Base-by-base conservation (phyloP, 1,140 invertebrate species). In the Heliothis virescens region DNA sequence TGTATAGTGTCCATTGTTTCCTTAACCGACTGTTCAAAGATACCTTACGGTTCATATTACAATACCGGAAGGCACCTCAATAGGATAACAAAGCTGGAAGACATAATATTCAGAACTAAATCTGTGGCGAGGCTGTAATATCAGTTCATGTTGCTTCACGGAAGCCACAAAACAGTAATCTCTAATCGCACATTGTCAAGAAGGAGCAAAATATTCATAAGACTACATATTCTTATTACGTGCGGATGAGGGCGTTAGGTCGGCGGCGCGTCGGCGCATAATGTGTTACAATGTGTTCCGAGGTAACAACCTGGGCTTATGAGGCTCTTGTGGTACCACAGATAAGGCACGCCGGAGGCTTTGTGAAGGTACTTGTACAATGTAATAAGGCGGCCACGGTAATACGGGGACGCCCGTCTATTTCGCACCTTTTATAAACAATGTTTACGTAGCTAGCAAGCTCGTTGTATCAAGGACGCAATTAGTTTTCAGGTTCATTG, bases 281-380 rank as follows among this genome's bases (percentile, higher is more conserved):
- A 92, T 91, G 89, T 92, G 88, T 83, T 91, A 90, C 89, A 92
- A 93, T 92, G 88, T 92, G 89, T 93, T 92, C 85, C 80, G 83
- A 90, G 91, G 92, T 92, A 92, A 92, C 91, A 90, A 92, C 85
- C 83, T 89, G 84, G 82, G 89, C 87, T 91, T 92, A 93, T 90
- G 87, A 90, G 86, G 86, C 86, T 89, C 89, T 89, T 88, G 83
- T 83, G 87, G 86, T 85, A 83, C 86, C 83, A 82, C 84, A 90
- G 92, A 93, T 93, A 93, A 92, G 91, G 91, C 91, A 92, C 92
- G 92, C 75, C 81, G 85, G 87, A 90, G 90, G 86, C 89, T 90
- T 89, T 89, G 87, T 87, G 83, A 69, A 87, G 86, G 85, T 87
- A 85, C 85, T 88, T 85, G 83, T 85, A 83, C 82, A 85, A 88